Conservation (phyloP, 2,888 invertebrate species). For the Ichneumoninae sp. region DNA sequence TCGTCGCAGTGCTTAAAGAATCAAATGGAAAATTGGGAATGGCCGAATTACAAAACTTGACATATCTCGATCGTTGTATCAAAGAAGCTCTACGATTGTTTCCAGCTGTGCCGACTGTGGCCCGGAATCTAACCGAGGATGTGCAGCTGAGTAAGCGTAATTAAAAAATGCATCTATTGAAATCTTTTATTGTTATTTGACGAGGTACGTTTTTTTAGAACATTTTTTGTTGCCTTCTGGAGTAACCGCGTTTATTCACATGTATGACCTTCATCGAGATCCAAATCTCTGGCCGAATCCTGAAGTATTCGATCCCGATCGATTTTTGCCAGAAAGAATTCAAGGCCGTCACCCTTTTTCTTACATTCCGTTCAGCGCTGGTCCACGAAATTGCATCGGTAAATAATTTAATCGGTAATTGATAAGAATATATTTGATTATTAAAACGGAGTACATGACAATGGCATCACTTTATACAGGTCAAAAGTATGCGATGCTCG, state of each 20-base stretch:
- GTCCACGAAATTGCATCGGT: conserved; percentile 89
- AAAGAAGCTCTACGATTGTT: conserved; percentile 89
- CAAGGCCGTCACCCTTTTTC: conserved; percentile 87
- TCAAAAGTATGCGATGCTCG: conserved; percentile 76
- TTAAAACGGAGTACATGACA: background rate
- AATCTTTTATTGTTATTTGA: background rate
- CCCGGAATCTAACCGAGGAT: conserved; percentile 86
- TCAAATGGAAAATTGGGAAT: conserved; percentile 84
- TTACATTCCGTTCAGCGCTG: conserved; percentile 89
- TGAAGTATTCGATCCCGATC: conserved; percentile 87
- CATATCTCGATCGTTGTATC: conserved; percentile 89
- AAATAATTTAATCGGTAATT: conserved; percentile 47
- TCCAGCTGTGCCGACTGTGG: conserved; percentile 89
- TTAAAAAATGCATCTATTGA: background rate
- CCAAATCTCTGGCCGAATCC: conserved; percentile 88
- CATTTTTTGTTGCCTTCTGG: conserved; percentile 85
- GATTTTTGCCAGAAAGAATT: conserved; percentile 87
- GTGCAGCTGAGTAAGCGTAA: conserved; percentile 77
- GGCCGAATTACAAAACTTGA: conserved; percentile 87
- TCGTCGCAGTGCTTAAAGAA: conserved; percentile 85
- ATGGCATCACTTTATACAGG: conserved; percentile 49
- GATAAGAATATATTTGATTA: background rate
- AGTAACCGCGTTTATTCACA: conserved; percentile 83
- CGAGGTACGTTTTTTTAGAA: conserved; percentile 73
- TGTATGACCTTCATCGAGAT: conserved; percentile 88